Conservation (phyloP, 2,888 invertebrate genomes). For the Drosophila differens region DNA sequence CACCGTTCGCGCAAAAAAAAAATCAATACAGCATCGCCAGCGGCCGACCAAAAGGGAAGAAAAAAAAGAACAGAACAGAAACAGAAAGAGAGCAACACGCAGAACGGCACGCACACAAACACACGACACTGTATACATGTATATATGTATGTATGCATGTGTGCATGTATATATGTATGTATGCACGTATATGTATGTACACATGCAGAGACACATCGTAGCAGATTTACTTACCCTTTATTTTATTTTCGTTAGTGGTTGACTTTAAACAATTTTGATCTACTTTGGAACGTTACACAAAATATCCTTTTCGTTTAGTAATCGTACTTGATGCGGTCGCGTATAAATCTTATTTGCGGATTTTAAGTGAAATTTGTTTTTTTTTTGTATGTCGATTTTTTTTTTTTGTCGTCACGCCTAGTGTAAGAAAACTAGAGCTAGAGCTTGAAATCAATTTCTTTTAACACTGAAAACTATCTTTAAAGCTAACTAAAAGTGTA, state of each 20-base stretch:
- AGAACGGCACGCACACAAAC: constrained; percentile 38
- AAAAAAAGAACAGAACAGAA: constrained; percentile 55
- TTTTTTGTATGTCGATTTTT: constrained; percentile 53
- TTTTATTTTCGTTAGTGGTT: constrained; percentile 63
- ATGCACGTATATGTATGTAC: constrained; percentile 13
- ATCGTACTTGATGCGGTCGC: constrained; percentile 38
- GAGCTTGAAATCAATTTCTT: constrained; percentile 58
- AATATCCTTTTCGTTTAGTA: constrained; percentile 25
- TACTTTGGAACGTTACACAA: constrained; percentile 46
- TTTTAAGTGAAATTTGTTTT: constrained; percentile 56
- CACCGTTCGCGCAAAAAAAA: constrained; percentile 59
- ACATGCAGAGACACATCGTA: constrained; percentile 39
- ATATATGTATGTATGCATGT: constrained; percentile 12
- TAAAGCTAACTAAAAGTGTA: constrained; percentile 76
- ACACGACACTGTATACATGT: constrained; percentile 27
- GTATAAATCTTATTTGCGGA: constrained; percentile 46
- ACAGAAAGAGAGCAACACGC: constrained; percentile 56
- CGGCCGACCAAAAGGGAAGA: constrained; percentile 52
- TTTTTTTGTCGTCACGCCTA: constrained; percentile 67
- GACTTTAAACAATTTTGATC: constrained; percentile 62
- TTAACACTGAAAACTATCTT: constrained; percentile 71
- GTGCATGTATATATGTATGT: constrained; percentile 15
- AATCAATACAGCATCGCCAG: constrained; percentile 77
- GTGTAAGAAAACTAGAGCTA: constrained; percentile 65
- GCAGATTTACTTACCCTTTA: constrained; percentile 68